phyloP scores from a whole-genome alignment of 2,888 invertebrate species.

The Itoplectis maculator region DNA sequence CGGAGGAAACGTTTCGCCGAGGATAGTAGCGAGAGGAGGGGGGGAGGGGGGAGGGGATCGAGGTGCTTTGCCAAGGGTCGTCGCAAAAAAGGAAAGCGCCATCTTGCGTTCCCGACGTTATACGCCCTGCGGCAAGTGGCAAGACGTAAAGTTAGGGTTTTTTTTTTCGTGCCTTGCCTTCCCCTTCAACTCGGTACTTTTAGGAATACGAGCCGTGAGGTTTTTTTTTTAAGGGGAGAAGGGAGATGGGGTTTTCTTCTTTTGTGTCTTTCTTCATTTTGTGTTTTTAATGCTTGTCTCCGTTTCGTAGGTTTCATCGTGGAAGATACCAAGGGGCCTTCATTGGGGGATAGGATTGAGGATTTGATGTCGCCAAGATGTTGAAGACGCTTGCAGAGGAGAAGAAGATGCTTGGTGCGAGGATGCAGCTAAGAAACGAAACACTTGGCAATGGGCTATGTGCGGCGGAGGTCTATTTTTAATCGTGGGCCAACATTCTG shows the following conservation, averaged over 20 bases:
- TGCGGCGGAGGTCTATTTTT: not conserved
- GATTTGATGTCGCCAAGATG: not conserved
- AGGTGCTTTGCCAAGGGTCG: slow-evolving; percentile 45
- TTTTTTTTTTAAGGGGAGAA: slow-evolving; percentile 16
- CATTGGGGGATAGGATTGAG: not conserved
- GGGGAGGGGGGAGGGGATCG: slow-evolving; percentile 18
- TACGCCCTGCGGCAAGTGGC: slow-evolving; percentile 42
- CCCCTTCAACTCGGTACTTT: slow-evolving; percentile 39
- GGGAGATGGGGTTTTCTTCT: not conserved
- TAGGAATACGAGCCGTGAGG: slow-evolving; percentile 27
- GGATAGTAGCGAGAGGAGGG: slow-evolving; percentile 24
- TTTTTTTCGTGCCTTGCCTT: slow-evolving; percentile 1
- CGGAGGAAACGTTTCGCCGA: slow-evolving; percentile 54
- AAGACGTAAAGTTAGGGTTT: slow-evolving; percentile 41
- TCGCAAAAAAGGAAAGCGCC: slow-evolving; percentile 44
- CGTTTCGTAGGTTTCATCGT: slow-evolving; percentile 16
- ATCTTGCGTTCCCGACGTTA: slow-evolving; percentile 35
- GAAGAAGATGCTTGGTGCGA: not conserved
- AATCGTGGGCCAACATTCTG: not conserved
- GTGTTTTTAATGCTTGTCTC: slow-evolving; percentile 12
- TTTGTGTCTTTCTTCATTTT: slow-evolving; percentile 1
- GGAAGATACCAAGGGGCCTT: not conserved
- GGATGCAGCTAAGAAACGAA: not conserved
- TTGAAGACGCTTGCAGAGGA: not conserved
- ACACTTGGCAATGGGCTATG: not conserved